These are phyloP conservation scores for Lepilemur septentrionalis DNA, from an alignment of 2,797 vertebrate genomes.

Conservation along the genomic window DNA sequence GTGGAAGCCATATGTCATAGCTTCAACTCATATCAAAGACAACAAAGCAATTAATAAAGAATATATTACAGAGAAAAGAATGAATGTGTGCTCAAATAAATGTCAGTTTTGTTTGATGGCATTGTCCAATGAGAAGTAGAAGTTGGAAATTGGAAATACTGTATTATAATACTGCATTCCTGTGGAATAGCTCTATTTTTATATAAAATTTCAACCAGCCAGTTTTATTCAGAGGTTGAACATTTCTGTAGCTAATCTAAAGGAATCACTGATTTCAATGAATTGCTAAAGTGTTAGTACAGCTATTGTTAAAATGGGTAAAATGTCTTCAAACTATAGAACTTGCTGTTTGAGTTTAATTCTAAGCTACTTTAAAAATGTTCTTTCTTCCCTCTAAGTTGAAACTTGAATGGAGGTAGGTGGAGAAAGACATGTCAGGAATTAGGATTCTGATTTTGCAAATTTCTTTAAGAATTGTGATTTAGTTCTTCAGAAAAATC, in stretches of 20 bases:
- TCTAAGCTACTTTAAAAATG: conserved; percentile 64
- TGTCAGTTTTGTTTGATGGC: conserved; percentile 22
- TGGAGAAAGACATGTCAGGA: conserved; percentile 66
- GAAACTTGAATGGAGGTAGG: conserved; percentile 74
- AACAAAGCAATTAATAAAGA: conserved; percentile 50
- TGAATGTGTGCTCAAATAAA: background rate
- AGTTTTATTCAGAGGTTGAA: conserved; percentile 25
- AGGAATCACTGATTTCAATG: background rate
- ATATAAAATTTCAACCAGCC: conserved; percentile 10
- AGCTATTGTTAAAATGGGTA: conserved; percentile 73
- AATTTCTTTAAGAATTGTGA: conserved; percentile 67
- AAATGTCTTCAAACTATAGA: conserved; percentile 66
- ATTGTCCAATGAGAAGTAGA: conserved; percentile 26
- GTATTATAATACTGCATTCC: background rate
- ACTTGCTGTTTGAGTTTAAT: conserved; percentile 62
- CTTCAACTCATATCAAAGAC: background rate
- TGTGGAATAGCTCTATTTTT: conserved; percentile 35
- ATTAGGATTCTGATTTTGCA: conserved; percentile 68
- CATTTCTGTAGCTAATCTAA: conserved; percentile 50
- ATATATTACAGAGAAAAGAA: conserved; percentile 47
- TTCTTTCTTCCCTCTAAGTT: conserved; percentile 56
- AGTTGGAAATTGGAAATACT: conserved; percentile 41
- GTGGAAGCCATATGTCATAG: background rate
- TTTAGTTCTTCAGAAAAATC: conserved; percentile 64
- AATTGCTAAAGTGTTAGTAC: conserved; percentile 42